Conservation (phyloP, 2,888 invertebrate genomes). For the Drosophila infuscata region DNA sequence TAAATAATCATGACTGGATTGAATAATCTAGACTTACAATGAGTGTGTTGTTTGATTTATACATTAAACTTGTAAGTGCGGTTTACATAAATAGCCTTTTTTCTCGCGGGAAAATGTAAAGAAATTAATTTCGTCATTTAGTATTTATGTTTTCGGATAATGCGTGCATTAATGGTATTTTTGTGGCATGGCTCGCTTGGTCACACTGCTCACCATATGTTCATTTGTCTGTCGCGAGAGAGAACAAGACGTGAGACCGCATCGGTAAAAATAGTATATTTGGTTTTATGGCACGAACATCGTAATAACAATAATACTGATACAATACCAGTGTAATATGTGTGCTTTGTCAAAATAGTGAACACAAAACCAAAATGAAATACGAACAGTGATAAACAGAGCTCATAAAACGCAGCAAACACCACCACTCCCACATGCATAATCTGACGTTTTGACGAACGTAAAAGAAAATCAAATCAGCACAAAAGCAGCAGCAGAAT, state of each 20-base stretch:
- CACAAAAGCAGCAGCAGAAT: constrained; percentile 39
- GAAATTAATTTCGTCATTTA: neutral
- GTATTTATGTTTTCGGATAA: constrained; percentile 1
- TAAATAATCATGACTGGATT: neutral
- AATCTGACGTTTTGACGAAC: constrained; percentile 33
- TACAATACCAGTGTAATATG: constrained; percentile 18
- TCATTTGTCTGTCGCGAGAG: constrained; percentile 32
- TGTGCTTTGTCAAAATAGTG: constrained; percentile 9
- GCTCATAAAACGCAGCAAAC: neutral
- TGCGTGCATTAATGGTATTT: constrained; percentile 4
- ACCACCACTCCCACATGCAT: constrained; percentile 26
- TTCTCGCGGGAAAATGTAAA: neutral
- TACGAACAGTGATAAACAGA: constrained; percentile 25
- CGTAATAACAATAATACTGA: constrained; percentile 28
- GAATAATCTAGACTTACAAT: no score
- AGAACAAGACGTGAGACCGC: constrained; percentile 34
- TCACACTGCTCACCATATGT: constrained; percentile 54
- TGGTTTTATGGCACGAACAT: constrained; percentile 12
- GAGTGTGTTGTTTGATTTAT: neutral
- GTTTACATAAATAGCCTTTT: neutral
- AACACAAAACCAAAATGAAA: constrained; percentile 14
- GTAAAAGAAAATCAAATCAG: constrained; percentile 19
- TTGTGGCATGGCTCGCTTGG: neutral
- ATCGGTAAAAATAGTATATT: constrained; percentile 60
- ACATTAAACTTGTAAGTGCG: neutral